These are phyloP conservation scores for Ophthalmolycus amberensis DNA, from an alignment of 2,113 vertebrate species.

Conservation along the genomic window DNA sequence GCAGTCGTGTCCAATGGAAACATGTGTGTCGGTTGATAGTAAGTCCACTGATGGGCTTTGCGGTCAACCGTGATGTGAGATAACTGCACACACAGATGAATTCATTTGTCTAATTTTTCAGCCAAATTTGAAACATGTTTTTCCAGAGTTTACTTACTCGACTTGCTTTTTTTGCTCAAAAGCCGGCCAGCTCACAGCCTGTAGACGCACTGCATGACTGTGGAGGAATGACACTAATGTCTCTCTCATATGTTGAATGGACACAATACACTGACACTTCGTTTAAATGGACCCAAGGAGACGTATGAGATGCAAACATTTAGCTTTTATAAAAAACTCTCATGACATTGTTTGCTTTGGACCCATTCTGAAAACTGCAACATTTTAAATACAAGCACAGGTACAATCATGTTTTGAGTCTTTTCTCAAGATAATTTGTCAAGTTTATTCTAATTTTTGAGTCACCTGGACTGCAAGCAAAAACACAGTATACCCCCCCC, in stretches of 20 bases:
- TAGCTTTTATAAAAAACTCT: slow-evolving; percentile 39
- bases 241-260: not conserved
- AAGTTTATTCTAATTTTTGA: slow-evolving; percentile 36
- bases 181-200: not conserved
- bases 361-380: not conserved
- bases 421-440: slow-evolving; percentile 13
- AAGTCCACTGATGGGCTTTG: slow-evolving; percentile 6
- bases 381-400: slow-evolving; percentile 31
- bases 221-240: not conserved
- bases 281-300: slow-evolving; percentile 62
- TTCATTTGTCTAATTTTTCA: not conserved
- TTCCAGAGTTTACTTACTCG: not conserved
- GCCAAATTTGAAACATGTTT: not conserved
- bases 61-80: slow-evolving; percentile 4
- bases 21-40: not conserved
- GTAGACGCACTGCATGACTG: not conserved
- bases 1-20: slow-evolving; percentile 2
- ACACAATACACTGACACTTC: slow-evolving; percentile 16
- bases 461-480: slow-evolving; percentile 30
- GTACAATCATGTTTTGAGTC: slow-evolving; percentile 33
- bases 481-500: slow-evolving; percentile 28
- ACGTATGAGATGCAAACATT: slow-evolving; percentile 44
- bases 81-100: slow-evolving; percentile 14
- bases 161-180: not conserved
- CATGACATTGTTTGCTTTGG: slow-evolving; percentile 21